Base-by-base conservation (phyloP, 92 coral and sea anemone species). In the Scolanthus callimorphus region DNA sequence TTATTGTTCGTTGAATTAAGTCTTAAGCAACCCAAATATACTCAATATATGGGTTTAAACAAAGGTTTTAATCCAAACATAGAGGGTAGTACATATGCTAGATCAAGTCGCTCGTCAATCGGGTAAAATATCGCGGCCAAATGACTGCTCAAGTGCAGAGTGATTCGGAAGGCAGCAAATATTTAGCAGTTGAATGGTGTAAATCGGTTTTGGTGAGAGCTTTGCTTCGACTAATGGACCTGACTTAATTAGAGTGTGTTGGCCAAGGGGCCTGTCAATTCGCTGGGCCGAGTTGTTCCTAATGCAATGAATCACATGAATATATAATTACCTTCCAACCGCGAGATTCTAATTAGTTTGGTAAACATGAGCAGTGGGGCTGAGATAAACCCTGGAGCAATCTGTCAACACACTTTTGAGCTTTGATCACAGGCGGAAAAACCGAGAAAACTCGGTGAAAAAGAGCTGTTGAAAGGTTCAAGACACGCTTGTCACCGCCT, bases 321-420 rank as follows among this genome's bases (percentile, higher is more conserved):
- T 83, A 79, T 78, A 68, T 83, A 83, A 83, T 88, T 79, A 68
- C 83, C 57, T 43, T 69, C 96, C 86, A 25, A 61, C 84, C 54
- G 96, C 56, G 90, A 57, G 56, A 67, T 63, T 71, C 76, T 63
- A 87, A 88, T 88, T 88, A 88, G 90, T 79, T 82, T 80, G 73
- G 80, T 74, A 79, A 83, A 88, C 90, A 88, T 65, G 57, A 71
- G 47, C 78, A 66, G 86, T 67, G 73, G 81, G 79, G 23, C 52
- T 49, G 45, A 38, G 67, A 70, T 70, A 69, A 46, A 57, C 79
- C 65, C 75, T 37, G 60, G 45, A 70, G 83, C 70, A 19, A 21
- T 48, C 83, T 39, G 67, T 45, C 83, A 76, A 55, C 75, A 47
- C 60, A 59, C 67, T 48, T 71, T 58, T 50, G 59, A 70, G 27